Conservation (phyloP, 2,888 invertebrate species). For the Ormyrus thymus region DNA sequence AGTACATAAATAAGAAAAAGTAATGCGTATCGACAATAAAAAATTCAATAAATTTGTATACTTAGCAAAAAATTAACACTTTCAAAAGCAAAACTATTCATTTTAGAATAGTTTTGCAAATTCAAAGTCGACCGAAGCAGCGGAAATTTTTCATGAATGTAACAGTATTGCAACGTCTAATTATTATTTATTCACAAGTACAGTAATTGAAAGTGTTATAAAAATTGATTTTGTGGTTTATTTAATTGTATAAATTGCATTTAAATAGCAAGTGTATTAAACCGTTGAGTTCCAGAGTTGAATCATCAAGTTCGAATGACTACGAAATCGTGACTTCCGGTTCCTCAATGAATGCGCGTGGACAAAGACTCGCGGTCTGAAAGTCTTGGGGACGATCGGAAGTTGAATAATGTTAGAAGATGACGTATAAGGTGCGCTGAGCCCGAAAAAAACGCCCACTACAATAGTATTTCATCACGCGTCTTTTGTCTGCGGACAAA, state of each 20-base stretch:
- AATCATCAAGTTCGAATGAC: conserved; percentile 10
- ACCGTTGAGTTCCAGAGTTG: background rate
- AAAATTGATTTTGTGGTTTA: conserved; percentile 29
- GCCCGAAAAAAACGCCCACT: background rate
- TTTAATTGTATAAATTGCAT: conserved; percentile 11
- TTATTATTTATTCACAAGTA: too few relatives aligned
- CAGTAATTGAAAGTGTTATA: conserved; percentile 24
- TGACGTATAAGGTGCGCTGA: background rate
- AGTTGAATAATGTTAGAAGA: background rate
- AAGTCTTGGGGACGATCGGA: conserved; percentile 10
- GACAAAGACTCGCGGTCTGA: background rate
- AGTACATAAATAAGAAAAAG: background rate
- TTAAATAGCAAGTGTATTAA: background rate
- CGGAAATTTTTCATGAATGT: too few relatives aligned
- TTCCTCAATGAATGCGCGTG: background rate
- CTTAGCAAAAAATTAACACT: too few relatives aligned
- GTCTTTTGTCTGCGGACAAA: conserved; percentile 31
- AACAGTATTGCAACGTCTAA: too few relatives aligned
- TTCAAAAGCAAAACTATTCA: too few relatives aligned
- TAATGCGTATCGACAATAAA: too few relatives aligned
- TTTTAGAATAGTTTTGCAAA: too few relatives aligned
- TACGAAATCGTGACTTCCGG: conserved; percentile 26
- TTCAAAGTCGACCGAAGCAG: too few relatives aligned
- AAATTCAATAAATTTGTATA: too few relatives aligned
- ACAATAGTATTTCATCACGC: conserved; percentile 2